Base-by-base conservation (phyloP, 1,140 invertebrate species). In the Pseudomyrmex gracilis region DNA sequence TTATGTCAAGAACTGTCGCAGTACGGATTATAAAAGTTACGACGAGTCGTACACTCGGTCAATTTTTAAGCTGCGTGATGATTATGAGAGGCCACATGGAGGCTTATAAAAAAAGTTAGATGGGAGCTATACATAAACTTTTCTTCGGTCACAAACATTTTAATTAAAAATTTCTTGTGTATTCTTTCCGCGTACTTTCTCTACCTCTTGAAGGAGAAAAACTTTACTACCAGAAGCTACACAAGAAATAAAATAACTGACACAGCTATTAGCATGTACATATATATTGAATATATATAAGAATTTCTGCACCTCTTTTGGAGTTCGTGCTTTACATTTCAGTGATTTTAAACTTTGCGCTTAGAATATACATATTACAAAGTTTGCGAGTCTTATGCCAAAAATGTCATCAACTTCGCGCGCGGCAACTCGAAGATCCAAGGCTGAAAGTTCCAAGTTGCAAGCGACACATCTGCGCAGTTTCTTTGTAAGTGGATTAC, bases 401-500 rank as follows among this genome's bases (percentile, higher is more conserved):
- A 70, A 49, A 70, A 70, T 70, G 76, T 70, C 76, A 70, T 80
- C 74, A 80, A 70, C 24, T 80, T 58, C 13, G 12, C 66, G n/a
- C 66, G 53, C 53, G 9, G 20, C 20, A 70, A 58, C 43, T 55
- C 67, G 17, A 13, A 24, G 15, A 20, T 34, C 15, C 34, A 34
- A 34, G 22, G 20, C 63, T 47, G 34, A 49, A 70, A 80, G 53
- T 67, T 70, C 9, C 15, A 70, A 70, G 34, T 80, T 80, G 17
- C 17, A 55, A 17, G 24, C 45, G 24, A 64, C 12, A 66, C 66
- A 61, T 20, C 43, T 80, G 64, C 10, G 34, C 53, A 80, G 53
- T 70, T 80, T 80, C 66, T 77, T 77, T 45, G n/a, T 70, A 80
- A 80, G 76, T 80, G 67, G 53, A 60, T 80, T 70, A 70, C 66